These are phyloP conservation scores for Platycheirus rosarum DNA, from an alignment of 2,888 invertebrate genomes.

Conservation along the genomic window DNA sequence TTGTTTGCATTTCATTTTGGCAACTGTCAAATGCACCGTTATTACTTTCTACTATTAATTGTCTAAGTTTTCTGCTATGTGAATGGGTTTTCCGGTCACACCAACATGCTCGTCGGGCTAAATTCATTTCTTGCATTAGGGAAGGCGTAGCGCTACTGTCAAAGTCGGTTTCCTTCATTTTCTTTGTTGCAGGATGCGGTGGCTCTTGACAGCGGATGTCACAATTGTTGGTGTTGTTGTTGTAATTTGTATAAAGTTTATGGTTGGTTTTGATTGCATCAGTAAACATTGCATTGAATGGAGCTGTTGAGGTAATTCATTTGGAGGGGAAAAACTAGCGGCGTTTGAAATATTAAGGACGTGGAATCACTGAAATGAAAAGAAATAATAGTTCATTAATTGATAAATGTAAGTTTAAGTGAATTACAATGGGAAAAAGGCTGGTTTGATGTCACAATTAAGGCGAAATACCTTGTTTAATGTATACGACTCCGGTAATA, in stretches of 20 bases:
- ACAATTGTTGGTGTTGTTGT: slow-evolving; percentile 31
- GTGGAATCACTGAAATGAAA: slow-evolving; percentile 40
- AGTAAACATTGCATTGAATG: slow-evolving; percentile 49
- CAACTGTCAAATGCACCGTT: slow-evolving; percentile 49
- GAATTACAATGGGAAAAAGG: too few species aligned
- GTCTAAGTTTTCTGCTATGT: slow-evolving; percentile 26
- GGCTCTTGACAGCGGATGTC: slow-evolving; percentile 25
- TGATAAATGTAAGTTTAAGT: too few species aligned
- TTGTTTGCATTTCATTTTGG: slow-evolving; percentile 32
- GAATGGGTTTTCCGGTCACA: slow-evolving; percentile 74
- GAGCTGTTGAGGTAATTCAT: slow-evolving; percentile 48
- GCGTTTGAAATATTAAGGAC: slow-evolving; percentile 10
- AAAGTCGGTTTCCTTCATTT: slow-evolving; percentile 75
- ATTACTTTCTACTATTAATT: slow-evolving; percentile 17
- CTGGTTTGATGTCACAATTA: too few species aligned
- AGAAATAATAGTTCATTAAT: background rate
- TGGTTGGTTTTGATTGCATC: slow-evolving; percentile 43
- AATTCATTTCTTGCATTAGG: slow-evolving; percentile 87
- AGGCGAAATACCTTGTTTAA: too few species aligned
- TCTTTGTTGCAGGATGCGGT: slow-evolving; percentile 46
- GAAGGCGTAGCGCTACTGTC: slow-evolving; percentile 81
- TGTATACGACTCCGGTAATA: too few species aligned
- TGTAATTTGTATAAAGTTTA: slow-evolving; percentile 34
- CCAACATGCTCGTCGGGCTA: slow-evolving; percentile 88
- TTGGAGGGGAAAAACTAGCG: slow-evolving; percentile 20